Conservation (phyloP, 2,797 vertebrate genomes). For the Bovichtus variegatus region DNA sequence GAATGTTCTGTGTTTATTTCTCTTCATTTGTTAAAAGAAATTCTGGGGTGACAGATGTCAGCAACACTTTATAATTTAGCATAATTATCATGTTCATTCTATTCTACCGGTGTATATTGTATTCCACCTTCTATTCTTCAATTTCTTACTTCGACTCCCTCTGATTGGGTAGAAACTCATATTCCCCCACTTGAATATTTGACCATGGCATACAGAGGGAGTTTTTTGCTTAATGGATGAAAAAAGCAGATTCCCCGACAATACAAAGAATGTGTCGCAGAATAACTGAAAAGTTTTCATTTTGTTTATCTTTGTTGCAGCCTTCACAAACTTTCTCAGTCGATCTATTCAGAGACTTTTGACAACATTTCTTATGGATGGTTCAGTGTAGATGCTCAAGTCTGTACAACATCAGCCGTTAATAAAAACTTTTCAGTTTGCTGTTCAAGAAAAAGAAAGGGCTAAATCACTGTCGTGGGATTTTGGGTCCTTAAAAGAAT, state of each 20-base stretch:
- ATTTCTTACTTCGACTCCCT: slow-evolving; percentile 69
- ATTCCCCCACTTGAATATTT: slow-evolving; percentile 64
- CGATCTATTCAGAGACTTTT: slow-evolving; percentile 30
- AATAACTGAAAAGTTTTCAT: slow-evolving; percentile 63
- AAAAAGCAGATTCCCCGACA: slow-evolving; percentile 64
- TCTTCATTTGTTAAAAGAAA: slow-evolving; percentile 84
- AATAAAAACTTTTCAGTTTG: slow-evolving; percentile 54
- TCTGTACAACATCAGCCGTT: slow-evolving; percentile 39
- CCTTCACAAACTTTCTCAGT: slow-evolving; percentile 62
- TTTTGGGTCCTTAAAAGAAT: background rate
- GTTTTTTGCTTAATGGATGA: slow-evolving; percentile 61
- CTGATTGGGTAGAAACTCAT: slow-evolving; percentile 60
- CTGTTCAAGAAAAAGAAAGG: slow-evolving; percentile 57
- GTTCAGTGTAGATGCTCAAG: slow-evolving; percentile 23
- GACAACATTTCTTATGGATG: slow-evolving; percentile 42
- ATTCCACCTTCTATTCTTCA: slow-evolving; percentile 71
- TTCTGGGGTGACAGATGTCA: slow-evolving; percentile 86
- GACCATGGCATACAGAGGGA: slow-evolving; percentile 58
- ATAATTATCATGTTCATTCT: slow-evolving; percentile 81
- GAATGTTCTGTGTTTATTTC: slow-evolving; percentile 86
- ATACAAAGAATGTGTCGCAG: slow-evolving; percentile 50
- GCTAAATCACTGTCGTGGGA: background rate
- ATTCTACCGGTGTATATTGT: slow-evolving; percentile 70
- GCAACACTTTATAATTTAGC: slow-evolving; percentile 85
- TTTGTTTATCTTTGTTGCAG: slow-evolving; percentile 51